Conservation (phyloP, 2,888 invertebrate genomes). For the Autographa gamma region DNA sequence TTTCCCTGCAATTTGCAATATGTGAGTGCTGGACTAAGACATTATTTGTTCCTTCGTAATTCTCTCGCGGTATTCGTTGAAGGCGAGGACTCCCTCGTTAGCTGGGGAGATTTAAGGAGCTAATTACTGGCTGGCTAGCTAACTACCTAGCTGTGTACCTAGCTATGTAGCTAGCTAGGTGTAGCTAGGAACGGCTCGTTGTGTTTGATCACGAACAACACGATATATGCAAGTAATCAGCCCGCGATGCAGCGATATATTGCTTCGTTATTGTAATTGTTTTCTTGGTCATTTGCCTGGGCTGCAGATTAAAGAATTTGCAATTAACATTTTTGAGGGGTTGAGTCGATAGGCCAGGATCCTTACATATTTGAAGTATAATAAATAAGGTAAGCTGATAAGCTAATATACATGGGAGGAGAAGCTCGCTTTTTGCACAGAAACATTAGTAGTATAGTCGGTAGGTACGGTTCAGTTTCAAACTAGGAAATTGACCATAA, state of each 20-base stretch:
- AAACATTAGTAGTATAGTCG: too few relatives aligned
- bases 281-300: background rate
- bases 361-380: too few relatives aligned
- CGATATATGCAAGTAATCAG: conserved; percentile 21
- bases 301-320: background rate
- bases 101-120: conserved; percentile 37
- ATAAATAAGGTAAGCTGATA: too few relatives aligned
- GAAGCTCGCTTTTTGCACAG: too few relatives aligned
- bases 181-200: conserved; percentile 5
- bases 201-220: conserved; percentile 18
- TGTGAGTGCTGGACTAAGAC: background rate
- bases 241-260: background rate
- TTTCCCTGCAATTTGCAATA: background rate
- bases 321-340: background rate
- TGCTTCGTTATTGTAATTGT: conserved; percentile 7
- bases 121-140: conserved; percentile 27
- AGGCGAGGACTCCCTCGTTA: conserved; percentile 36
- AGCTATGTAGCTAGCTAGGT: conserved; percentile 10
- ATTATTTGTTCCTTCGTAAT: conserved; percentile 15
- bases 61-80: conserved; percentile 11
- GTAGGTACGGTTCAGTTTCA: too few relatives aligned
- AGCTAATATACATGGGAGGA: too few relatives aligned
- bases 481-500: background rate
- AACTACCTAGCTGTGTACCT: conserved; percentile 7
- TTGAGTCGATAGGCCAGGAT: too few relatives aligned